Evolutionary conservation across 2,888 invertebrate species (phyloP).

Genomic region (Nipponacmea schrenckii): DNA sequence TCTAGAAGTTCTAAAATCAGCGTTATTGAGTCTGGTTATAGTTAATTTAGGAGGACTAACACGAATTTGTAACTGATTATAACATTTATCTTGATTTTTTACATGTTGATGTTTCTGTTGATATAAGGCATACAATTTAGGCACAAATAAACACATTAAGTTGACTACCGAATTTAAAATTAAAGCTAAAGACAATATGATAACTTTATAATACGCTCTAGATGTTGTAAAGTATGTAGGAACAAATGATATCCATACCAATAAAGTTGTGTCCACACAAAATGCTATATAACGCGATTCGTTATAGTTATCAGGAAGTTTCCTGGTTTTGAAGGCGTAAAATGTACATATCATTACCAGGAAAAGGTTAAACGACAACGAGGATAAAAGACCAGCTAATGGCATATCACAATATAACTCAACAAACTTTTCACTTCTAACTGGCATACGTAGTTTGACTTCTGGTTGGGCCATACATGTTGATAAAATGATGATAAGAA

Average conservation of each 20-base stretch:
- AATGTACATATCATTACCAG: conserved; percentile 49
- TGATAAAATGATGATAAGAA: conserved; percentile 37
- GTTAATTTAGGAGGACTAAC: neutral
- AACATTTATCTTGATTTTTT: conserved; percentile 4
- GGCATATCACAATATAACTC: conserved; percentile 48
- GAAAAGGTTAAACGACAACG: conserved; percentile 47
- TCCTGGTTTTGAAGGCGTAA: conserved; percentile 57
- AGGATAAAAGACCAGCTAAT: conserved; percentile 41
- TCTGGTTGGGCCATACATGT: conserved; percentile 39
- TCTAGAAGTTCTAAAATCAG: neutral
- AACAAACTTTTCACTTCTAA: conserved; percentile 41
- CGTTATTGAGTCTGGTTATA: neutral
- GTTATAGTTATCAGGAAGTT: conserved; percentile 60
- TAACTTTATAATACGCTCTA: conserved; percentile 33
- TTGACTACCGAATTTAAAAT: conserved; percentile 48
- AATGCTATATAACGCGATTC: conserved; percentile 57
- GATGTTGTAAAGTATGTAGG: conserved; percentile 48
- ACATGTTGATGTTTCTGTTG: conserved; percentile 6
- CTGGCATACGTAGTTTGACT: conserved; percentile 42
- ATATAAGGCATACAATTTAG: conserved; percentile 49
- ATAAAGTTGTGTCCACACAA: conserved; percentile 50
- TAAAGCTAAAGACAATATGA: conserved; percentile 45
- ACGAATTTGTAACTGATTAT: neutral
- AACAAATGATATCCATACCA: conserved; percentile 49
- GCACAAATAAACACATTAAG: conserved; percentile 51